Evolutionary conservation across 2,797 vertebrate genomes (phyloP).

Genomic region (Chelon auratus): DNA sequence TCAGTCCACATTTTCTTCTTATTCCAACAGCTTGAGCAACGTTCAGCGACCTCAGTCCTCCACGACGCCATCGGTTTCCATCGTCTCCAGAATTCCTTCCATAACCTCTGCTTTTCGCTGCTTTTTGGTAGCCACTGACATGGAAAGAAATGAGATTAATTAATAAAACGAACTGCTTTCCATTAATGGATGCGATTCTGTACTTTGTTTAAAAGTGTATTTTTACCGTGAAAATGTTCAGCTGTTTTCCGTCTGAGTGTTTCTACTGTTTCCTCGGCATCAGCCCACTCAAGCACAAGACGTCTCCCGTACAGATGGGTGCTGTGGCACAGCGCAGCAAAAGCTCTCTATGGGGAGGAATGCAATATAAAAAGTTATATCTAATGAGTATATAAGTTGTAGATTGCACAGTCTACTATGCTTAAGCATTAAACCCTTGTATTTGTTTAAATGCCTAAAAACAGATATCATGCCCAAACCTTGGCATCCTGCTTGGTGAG

Average conservation of each 20-base stretch:
- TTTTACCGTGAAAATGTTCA: constrained; percentile 92
- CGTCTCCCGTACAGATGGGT: constrained; percentile 97
- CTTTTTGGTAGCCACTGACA: constrained; percentile 87
- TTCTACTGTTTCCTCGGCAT: constrained; percentile 91
- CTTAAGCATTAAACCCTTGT: neutral
- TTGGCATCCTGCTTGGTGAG: constrained; percentile 97
- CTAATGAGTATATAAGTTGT: neutral
- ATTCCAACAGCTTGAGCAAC: constrained; percentile 7
- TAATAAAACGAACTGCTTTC: neutral
- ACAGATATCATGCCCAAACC: constrained; percentile 80
- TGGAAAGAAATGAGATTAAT: constrained; percentile 8
- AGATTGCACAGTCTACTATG: neutral
- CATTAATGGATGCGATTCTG: constrained; percentile 5
- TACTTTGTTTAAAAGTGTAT: neutral
- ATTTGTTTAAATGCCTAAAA: neutral
- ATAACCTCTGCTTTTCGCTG: constrained; percentile 83
- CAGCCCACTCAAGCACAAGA: constrained; percentile 97
- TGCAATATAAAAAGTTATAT: neutral
- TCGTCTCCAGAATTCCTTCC: constrained; percentile 90
- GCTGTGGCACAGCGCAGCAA: constrained; percentile 94
- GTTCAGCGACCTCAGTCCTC: constrained; percentile 57
- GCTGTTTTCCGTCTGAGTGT: constrained; percentile 92
- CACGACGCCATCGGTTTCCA: constrained; percentile 83
- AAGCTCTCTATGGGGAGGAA: constrained; percentile 88
- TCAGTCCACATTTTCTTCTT: constrained; percentile 14